Base-by-base conservation (phyloP, 2,888 invertebrate genomes). In the Noctuana brunneofusca region DNA sequence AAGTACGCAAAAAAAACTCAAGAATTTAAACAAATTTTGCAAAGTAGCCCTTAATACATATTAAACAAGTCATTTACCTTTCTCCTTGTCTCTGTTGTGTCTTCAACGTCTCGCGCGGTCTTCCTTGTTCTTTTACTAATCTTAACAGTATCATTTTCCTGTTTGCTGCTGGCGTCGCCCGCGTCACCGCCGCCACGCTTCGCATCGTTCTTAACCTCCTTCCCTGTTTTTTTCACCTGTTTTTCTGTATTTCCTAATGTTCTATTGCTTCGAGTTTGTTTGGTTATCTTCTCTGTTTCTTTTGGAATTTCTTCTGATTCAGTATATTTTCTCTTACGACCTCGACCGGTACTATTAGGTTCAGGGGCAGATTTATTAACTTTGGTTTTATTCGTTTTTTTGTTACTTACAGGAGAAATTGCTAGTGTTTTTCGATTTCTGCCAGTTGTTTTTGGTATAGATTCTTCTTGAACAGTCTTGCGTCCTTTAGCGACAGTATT, bases 301-400 rank as follows among this genome's bases (percentile, higher is more conserved):
- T 27, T 20, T 1, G 18, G 16, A 14, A n/a, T 41, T 1, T 27
- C 48, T 43, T 53, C 58, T 2, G n/a, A 5, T 11, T 20, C 27
- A 20, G 55, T 14, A 16, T n/a, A 52, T 43, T 57, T 65, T 12
- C 49, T 66, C 32, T 57, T 57, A n/a, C 48, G 57, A 22, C 57
- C 48, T n/a, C 57, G 57, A 1, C 56, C 43, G 30, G 18, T 52
- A 11, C 8, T n/a, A 20, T 50, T 24, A 14, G 35, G 27, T 43
- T 2, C 18, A 3, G 43, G 43, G 3, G 11, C 43, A 18, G 43
- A 18, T 18, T 43, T 18, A 2, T 43, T 43, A 11, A 43, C 24
- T 14, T 5, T 24, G 9, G 24, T 27, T 49, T 38, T 62, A 14
- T 16, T 38, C 9, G 14, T 54, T n/a, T 50, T 58, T 5, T 24